Percentiles rank a stretch among this genome's conserved stretches.
Conservation (phyloP, 2,797 vertebrate genomes). For the Streptopelia turtur region DNA sequence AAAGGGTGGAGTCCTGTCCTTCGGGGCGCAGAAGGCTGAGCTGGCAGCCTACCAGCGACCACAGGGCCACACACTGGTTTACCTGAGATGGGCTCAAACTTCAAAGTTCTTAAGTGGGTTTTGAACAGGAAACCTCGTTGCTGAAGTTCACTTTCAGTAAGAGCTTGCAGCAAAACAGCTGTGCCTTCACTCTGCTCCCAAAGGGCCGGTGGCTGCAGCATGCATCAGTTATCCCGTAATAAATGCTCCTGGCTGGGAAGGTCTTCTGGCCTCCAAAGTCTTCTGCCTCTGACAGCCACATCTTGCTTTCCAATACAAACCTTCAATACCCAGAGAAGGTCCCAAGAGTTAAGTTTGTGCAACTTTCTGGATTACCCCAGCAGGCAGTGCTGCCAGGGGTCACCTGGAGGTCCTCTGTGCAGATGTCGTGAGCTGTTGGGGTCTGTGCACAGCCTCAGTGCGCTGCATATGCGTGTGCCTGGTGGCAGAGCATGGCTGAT, state of each 20-base stretch:
- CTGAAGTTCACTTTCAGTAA: background rate
- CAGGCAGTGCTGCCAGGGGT: background rate
- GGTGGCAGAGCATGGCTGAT: background rate
- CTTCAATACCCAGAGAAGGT: background rate
- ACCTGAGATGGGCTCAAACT: background rate
- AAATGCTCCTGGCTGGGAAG: background rate
- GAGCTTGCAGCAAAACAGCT: background rate
- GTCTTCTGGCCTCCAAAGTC: background rate
- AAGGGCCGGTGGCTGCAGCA: background rate
- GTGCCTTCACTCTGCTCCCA: background rate
- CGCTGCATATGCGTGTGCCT: rapidly evolving
- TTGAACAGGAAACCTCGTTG: constrained; percentile 24
- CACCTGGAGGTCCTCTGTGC: too few species aligned
- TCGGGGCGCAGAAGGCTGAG: background rate
- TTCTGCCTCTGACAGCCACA: background rate
- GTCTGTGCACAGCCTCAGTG: rapidly evolving
- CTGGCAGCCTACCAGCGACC: background rate
- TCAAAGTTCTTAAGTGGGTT: background rate
- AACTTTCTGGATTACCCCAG: rapidly evolving
- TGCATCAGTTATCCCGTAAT: rapidly evolving
- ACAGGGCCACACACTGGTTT: background rate
- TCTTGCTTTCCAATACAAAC: background rate
- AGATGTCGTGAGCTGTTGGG: rapidly evolving
- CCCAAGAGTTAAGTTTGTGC: background rate
- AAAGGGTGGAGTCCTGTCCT: background rate